phyloP scores from a whole-genome alignment of 2,113 vertebrate species.

The Xyrauchen texanus region DNA sequence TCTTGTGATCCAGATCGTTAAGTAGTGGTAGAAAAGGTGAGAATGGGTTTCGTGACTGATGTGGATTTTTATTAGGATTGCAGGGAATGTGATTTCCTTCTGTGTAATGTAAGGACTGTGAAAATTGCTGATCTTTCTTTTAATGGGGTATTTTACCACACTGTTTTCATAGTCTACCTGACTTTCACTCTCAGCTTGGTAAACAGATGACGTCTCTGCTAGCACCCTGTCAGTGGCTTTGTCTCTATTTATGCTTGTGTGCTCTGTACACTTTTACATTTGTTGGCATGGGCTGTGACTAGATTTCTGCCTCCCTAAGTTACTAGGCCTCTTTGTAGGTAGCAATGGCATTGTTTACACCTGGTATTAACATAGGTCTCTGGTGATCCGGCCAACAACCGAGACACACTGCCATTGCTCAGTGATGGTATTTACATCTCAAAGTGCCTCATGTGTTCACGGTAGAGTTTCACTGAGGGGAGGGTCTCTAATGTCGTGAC shows the following conservation, averaged over 20 bases:
- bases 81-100: background rate
- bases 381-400: too few species aligned
- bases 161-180: background rate
- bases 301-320: background rate
- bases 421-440: too few species aligned
- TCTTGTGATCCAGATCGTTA: background rate
- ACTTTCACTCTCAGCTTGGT: conserved; percentile 12
- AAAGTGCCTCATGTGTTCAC: too few species aligned
- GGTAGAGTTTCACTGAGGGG: too few species aligned
- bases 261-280: background rate
- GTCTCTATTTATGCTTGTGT: background rate
- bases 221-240: background rate
- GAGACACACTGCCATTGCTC: too few species aligned
- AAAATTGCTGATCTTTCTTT: conserved; percentile 8
- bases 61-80: conserved; percentile 1
- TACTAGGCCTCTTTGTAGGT: background rate
- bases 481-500: too few species aligned
- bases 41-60: background rate
- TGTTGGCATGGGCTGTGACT: background rate
- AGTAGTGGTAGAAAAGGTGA: background rate
- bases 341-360: too few species aligned
- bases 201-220: background rate
- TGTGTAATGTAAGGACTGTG: background rate
- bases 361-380: too few species aligned
- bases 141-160: background rate